These are phyloP conservation scores for Florisuga fusca DNA, from an alignment of 2,797 vertebrate species.

Conservation along the genomic window DNA sequence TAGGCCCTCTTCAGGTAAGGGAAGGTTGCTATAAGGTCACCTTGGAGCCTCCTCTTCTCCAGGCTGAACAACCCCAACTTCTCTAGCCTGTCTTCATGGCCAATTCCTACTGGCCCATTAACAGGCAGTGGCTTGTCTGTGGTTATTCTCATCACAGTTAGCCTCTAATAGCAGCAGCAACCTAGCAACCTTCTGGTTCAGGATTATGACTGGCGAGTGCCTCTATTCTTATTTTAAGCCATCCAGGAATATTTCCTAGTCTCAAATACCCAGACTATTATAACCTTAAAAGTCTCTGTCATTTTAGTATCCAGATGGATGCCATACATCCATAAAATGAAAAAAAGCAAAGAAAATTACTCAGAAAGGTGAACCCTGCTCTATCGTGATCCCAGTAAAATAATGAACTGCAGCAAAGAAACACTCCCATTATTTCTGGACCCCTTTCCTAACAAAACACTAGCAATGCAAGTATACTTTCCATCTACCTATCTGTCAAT, in stretches of 20 bases:
- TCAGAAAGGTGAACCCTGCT: neutral
- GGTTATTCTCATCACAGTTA: neutral
- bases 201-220: neutral
- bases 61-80: no score
- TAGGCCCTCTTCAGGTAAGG: no score
- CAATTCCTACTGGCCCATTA: neutral
- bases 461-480: neutral
- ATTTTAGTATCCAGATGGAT: neutral
- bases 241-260: neutral
- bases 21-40: no score
- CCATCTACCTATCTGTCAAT: neutral
- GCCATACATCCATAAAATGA: neutral
- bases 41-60: no score
- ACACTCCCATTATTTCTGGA: neutral
- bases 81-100: no score
- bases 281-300: neutral
- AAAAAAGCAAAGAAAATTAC: neutral
- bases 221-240: neutral
- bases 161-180: neutral
- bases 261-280: neutral
- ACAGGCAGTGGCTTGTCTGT: neutral
- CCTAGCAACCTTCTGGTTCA: neutral
- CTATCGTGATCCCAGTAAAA: neutral
- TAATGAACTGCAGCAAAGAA: neutral
- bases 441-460: neutral